Percentiles rank a stretch among this genome's conserved stretches.
phyloP scores from a whole-genome alignment of 2,797 vertebrate species.

The Sebastes hubbsi region DNA sequence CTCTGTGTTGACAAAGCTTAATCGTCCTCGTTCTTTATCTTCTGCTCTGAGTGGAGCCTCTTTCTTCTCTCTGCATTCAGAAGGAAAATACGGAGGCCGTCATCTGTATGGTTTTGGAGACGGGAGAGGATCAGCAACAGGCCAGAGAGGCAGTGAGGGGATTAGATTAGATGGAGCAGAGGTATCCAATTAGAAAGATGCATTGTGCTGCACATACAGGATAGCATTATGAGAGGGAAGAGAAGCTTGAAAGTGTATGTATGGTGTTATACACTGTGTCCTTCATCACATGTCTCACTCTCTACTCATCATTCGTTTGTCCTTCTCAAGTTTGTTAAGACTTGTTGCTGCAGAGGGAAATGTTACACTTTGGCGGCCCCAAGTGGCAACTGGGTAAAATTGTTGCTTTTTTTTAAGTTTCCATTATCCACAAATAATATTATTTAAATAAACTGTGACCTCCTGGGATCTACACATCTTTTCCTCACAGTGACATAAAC shows the following conservation, averaged over 20 bases:
- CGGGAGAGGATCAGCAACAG: background rate
- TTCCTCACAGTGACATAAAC: background rate
- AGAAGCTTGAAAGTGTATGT: background rate
- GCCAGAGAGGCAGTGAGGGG: background rate
- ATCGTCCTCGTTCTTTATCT: constrained; percentile 44
- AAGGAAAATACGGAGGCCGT: constrained; percentile 29
- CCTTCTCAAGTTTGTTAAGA: background rate
- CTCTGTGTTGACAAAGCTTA: constrained; percentile 58
- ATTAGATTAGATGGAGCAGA: background rate
- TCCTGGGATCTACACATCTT: background rate
- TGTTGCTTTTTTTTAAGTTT: background rate
- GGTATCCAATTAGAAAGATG: constrained; percentile 13
- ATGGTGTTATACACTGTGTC: background rate
- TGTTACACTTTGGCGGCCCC: background rate
- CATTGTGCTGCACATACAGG: background rate
- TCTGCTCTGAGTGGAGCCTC: constrained; percentile 34
- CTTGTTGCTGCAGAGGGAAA: background rate
- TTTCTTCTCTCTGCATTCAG: background rate
- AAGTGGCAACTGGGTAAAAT: background rate
- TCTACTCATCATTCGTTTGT: background rate
- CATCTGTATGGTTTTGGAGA: constrained; percentile 19
- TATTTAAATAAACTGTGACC: background rate
- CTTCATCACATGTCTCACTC: background rate
- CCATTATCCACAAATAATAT: background rate
- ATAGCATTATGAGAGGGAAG: background rate